Conservation (phyloP, 2,888 invertebrate genomes). For the Drosophila rellima region DNA sequence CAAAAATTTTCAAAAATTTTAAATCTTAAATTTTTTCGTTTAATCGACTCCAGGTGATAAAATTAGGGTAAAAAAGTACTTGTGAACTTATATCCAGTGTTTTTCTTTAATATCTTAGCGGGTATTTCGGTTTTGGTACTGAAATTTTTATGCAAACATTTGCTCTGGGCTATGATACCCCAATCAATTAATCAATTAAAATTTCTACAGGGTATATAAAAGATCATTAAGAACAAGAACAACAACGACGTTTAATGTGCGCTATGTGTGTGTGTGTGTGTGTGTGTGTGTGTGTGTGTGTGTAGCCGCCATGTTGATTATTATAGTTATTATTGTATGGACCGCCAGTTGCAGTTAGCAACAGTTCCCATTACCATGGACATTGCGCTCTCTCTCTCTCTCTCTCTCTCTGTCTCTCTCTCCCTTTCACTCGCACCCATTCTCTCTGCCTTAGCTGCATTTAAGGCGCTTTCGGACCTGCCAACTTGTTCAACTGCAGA, state of each 20-base stretch:
- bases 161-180: no score
- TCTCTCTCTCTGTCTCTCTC: neutral
- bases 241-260: slow-evolving; percentile 23
- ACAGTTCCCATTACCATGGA: slow-evolving; percentile 32
- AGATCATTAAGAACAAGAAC: slow-evolving; percentile 3
- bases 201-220: slow-evolving; percentile 11
- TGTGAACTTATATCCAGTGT: no score
- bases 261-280: slow-evolving; percentile 25
- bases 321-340: slow-evolving; percentile 73
- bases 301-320: slow-evolving; percentile 68
- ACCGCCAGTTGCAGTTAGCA: slow-evolving; percentile 58
- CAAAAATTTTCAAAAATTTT: no score
- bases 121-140: no score
- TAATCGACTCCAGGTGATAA: no score
- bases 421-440: neutral
- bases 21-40: no score
- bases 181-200: neutral
- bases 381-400: neutral
- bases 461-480: slow-evolving; percentile 43
- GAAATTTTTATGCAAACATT: no score
- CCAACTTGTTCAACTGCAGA: slow-evolving; percentile 29
- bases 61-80: no score
- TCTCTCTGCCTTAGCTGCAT: slow-evolving; percentile 35
- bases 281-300: slow-evolving; percentile 40
- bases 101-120: no score